A percentile compares a stretch with the other conserved stretches of the same genome.
phyloP scores from a whole-genome alignment of 2,888 invertebrate genomes.

The Tromatobia lineatoria region DNA sequence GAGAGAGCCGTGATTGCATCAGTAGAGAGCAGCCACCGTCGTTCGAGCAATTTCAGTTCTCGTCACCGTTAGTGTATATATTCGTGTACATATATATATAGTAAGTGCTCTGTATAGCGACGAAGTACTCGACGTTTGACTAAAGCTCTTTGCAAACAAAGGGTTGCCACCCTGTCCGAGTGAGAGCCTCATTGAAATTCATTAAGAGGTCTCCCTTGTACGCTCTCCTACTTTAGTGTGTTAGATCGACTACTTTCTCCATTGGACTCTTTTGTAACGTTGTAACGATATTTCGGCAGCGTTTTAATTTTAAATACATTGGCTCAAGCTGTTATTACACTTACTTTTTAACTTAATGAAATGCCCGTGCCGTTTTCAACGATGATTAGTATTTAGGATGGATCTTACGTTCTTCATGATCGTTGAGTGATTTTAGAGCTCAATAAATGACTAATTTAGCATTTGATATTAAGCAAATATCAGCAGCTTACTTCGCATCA shows the following conservation, averaged over 20 bases:
- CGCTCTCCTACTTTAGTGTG: conserved; percentile 14
- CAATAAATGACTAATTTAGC: too few relatives aligned
- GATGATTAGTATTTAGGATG: neutral
- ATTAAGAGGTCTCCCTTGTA: conserved; percentile 70
- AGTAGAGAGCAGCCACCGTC: conserved; percentile 50
- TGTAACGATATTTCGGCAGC: neutral
- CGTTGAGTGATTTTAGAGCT: neutral
- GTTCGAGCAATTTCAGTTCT: conserved; percentile 77
- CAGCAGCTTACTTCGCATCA: too few relatives aligned
- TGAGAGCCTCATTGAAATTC: conserved; percentile 77
- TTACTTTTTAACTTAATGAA: neutral
- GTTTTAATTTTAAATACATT: neutral
- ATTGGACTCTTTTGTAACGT: neutral
- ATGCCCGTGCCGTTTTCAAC: neutral
- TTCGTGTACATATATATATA: neutral
- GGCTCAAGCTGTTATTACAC: neutral
- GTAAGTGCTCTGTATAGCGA: conserved; percentile 7
- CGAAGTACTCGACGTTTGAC: conserved; percentile 73
- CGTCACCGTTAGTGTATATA: conserved; percentile 57
- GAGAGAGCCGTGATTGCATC: conserved; percentile 69
- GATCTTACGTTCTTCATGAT: neutral
- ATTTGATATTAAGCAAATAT: too few relatives aligned
- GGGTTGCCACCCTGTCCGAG: conserved; percentile 67
- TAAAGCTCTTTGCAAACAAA: conserved; percentile 75
- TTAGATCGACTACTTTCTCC: neutral